These are phyloP conservation scores for Nyleta sp. DNA, from an alignment of 2,888 invertebrate species.

Conservation along the genomic window DNA sequence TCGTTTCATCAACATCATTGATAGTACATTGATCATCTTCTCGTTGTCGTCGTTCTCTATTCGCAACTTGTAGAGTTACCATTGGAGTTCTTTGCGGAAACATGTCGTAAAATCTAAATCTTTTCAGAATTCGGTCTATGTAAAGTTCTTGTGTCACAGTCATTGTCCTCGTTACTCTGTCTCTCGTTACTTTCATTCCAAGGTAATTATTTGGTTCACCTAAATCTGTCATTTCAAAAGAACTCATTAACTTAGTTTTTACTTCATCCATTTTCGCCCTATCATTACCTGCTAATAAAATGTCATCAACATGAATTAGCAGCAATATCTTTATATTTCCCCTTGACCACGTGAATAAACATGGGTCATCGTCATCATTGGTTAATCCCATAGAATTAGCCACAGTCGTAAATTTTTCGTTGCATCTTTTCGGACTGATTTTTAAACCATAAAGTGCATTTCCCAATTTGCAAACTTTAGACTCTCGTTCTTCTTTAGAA, in stretches of 20 bases:
- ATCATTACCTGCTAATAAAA: not conserved
- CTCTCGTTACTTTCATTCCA: not conserved
- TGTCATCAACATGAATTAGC: not conserved
- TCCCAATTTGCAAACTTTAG: conserved; percentile 5
- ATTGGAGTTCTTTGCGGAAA: conserved; percentile 6
- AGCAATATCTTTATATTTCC: not conserved
- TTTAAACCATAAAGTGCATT: not conserved
- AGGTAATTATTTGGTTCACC: not conserved
- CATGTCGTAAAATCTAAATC: conserved; percentile 36
- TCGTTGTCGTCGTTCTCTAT: conserved; percentile 5
- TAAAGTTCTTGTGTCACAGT: conserved; percentile 33
- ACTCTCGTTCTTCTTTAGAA: not conserved
- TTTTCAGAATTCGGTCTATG: conserved; percentile 32
- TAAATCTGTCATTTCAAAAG: not conserved
- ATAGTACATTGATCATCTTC: not conserved
- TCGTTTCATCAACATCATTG: not conserved
- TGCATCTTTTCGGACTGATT: conserved; percentile 3
- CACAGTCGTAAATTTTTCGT: not conserved
- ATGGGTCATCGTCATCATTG: conserved; percentile 57
- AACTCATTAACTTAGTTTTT: not conserved
- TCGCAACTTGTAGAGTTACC: not conserved
- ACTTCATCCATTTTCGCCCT: not conserved
- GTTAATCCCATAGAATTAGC: conserved; percentile 39
- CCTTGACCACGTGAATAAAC: conserved; percentile 37
- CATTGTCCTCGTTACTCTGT: not conserved